A percentile compares a stretch with the other conserved stretches of the same genome.
Conservation (phyloP, 2,113 vertebrate species). For the Tetraodon nigroviridis region DNA sequence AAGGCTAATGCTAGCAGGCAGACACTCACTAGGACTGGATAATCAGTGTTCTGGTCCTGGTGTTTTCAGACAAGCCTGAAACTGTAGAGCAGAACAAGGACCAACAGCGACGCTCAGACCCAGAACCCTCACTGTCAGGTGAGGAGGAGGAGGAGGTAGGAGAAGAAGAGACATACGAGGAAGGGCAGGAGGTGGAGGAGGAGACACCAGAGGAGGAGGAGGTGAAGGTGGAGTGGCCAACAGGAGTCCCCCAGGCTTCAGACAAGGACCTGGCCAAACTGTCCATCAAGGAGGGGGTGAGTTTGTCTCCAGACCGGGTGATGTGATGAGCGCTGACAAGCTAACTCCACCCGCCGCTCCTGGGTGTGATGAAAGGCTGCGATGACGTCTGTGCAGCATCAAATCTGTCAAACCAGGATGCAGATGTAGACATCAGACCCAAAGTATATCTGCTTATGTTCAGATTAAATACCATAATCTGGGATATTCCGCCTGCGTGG, state of each 20-base stretch:
- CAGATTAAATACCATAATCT: background rate
- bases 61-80: constrained; percentile 19
- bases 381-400: too few species aligned
- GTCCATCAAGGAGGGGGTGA: constrained; percentile 88
- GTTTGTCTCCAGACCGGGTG: constrained; percentile 5
- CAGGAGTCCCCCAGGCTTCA: constrained; percentile 78
- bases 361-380: background rate
- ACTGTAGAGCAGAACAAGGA: background rate
- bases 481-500: too few species aligned
- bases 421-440: background rate
- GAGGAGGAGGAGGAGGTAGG: constrained; percentile 14
- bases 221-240: constrained; percentile 62
- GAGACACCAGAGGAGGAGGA: constrained; percentile 71
- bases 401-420: too few species aligned
- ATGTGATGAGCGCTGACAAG: background rate
- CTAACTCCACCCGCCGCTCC: background rate
- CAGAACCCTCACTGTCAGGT: background rate
- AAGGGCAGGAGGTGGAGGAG: constrained; percentile 59
- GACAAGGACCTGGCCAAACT: constrained; percentile 88
- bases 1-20: background rate
- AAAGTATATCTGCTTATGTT: background rate
- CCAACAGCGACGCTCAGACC: constrained; percentile 10
- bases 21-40: background rate
- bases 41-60: constrained; percentile 27
- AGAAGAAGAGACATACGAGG: constrained; percentile 43